phyloP scores from a whole-genome alignment of 2,797 vertebrate species.

The Ispidina picta region DNA sequence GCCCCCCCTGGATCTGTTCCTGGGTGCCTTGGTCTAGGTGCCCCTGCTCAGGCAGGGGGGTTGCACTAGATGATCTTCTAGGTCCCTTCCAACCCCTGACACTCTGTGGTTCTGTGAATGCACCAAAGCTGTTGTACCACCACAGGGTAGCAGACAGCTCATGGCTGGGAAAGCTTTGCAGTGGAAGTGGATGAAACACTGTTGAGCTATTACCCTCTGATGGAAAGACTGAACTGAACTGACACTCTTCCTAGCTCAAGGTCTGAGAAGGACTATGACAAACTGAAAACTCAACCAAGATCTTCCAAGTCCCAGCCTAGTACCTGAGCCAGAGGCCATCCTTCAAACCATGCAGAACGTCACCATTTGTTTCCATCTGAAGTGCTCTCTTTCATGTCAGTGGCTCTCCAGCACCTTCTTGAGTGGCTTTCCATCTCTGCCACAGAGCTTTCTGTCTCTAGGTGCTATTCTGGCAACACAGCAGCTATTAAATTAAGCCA shows the following conservation, averaged over 20 bases:
- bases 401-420: background rate
- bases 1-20: no score
- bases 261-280: slow-evolving; percentile 4
- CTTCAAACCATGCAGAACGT: slow-evolving; percentile 1
- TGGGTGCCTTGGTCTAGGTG: no score
- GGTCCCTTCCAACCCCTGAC: no score
- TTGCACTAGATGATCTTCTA: no score
- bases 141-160: background rate
- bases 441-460: background rate
- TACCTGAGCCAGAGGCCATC: background rate
- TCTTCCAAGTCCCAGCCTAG: background rate
- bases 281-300: background rate
- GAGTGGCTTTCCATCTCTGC: background rate
- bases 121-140: background rate
- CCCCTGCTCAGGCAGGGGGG: no score
- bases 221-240: background rate
- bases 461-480: background rate
- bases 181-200: background rate
- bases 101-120: no score
- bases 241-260: background rate
- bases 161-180: slow-evolving; percentile 3
- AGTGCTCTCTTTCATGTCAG: background rate
- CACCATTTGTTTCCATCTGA: slow-evolving; percentile 27
- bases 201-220: background rate
- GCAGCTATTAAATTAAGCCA: background rate